Percentiles rank a stretch among this genome's conserved stretches.
Conservation (phyloP, 2,888 invertebrate genomes). For the Mylabris sibirica region DNA sequence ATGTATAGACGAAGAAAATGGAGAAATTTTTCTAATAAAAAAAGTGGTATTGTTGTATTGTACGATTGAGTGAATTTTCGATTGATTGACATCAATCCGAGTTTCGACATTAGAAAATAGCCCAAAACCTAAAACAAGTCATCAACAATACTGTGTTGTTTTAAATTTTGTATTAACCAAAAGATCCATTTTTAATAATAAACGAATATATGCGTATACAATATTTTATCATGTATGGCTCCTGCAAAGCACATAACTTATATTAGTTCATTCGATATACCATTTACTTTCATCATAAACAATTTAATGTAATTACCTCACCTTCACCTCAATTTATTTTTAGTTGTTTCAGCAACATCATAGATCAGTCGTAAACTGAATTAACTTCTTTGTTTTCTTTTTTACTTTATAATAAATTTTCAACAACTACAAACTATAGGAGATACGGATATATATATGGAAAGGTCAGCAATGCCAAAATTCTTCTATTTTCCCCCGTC, state of each 20-base stretch:
- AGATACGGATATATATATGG: background rate
- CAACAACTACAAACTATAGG: slow-evolving; percentile 9
- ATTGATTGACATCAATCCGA: slow-evolving; percentile 6
- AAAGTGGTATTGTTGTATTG: background rate
- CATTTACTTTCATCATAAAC: slow-evolving; percentile 53
- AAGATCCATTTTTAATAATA: background rate
- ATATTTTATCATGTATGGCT: slow-evolving; percentile 12
- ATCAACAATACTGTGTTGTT: background rate
- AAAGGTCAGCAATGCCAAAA: slow-evolving; percentile 10
- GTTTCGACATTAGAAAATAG: background rate
- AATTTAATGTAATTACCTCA: slow-evolving; percentile 53
- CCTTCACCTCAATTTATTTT: slow-evolving; percentile 55
- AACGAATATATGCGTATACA: background rate
- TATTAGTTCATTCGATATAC: slow-evolving; percentile 51
- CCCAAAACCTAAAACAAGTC: background rate
- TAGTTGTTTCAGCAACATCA: slow-evolving; percentile 44
- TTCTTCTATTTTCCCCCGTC: background rate
- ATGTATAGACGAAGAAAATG: background rate
- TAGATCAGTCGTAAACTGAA: slow-evolving; percentile 39
- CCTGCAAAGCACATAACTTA: slow-evolving; percentile 32
- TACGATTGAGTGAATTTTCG: background rate
- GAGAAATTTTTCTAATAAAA: background rate
- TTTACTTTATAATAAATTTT: slow-evolving; percentile 24
- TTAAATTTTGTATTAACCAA: background rate
- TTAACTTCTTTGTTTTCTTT: slow-evolving; percentile 35